These are phyloP conservation scores for Pseudochaenichthys georgianus DNA, from an alignment of 2,797 vertebrate species.

Conservation along the genomic window DNA sequence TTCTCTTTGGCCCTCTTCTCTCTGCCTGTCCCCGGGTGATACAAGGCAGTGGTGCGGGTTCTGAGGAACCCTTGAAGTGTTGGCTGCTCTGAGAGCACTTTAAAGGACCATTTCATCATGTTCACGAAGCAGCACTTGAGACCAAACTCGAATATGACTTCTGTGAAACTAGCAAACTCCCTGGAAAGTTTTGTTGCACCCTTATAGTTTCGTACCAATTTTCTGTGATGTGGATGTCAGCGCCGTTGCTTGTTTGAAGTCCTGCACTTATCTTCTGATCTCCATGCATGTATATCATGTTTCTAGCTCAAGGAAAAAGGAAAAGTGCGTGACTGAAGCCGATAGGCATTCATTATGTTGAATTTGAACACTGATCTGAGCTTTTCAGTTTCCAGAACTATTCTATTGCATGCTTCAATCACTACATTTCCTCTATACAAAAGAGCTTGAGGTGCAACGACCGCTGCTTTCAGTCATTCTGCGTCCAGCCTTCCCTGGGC, in stretches of 20 bases:
- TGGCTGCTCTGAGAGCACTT: slow-evolving; percentile 82
- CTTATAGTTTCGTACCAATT: slow-evolving; percentile 57
- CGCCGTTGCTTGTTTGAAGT: slow-evolving; percentile 50
- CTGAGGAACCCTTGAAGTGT: slow-evolving; percentile 86
- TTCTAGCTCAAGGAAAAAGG: slow-evolving; percentile 50
- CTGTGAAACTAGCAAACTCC: slow-evolving; percentile 77
- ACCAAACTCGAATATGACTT: slow-evolving; percentile 80
- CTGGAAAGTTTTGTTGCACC: slow-evolving; percentile 76
- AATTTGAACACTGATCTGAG: slow-evolving; percentile 50
- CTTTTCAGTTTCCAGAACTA: slow-evolving; percentile 31
- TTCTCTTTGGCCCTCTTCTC: slow-evolving; percentile 75
- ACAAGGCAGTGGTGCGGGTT: slow-evolving; percentile 83
- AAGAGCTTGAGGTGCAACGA: slow-evolving; percentile 31
- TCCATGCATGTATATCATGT: slow-evolving; percentile 40
- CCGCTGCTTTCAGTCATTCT: slow-evolving; percentile 47
- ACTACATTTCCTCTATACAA: slow-evolving; percentile 38
- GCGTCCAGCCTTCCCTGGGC: slow-evolving; percentile 59
- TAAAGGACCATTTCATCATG: slow-evolving; percentile 85
- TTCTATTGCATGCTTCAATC: slow-evolving; percentile 53
- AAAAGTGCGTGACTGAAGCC: slow-evolving; percentile 43
- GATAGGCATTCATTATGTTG: slow-evolving; percentile 53
- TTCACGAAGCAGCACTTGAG: slow-evolving; percentile 79
- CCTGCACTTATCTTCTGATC: slow-evolving; percentile 12
- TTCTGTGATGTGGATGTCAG: slow-evolving; percentile 32
- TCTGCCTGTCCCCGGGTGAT: slow-evolving; percentile 76